Evolutionary conservation across 2,113 vertebrate genomes (phyloP), one percentile per base, ranked within the genome.

Genomic region (Isichthys henryi): DNA sequence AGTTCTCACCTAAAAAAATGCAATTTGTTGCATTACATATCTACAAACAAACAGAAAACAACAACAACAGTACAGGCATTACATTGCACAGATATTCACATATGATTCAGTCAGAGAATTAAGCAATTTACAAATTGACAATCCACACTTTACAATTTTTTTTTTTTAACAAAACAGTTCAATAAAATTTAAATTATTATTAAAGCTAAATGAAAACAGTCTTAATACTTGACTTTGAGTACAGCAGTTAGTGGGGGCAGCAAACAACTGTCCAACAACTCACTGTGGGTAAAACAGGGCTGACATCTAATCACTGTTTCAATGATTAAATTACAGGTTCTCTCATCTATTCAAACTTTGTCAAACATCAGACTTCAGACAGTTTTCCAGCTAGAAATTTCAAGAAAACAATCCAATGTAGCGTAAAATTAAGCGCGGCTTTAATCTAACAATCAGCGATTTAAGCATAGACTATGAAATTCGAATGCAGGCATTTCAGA

Each of bases 1-100:
- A 88, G 98, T 99, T 96, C 98, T 97, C 90, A 99, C 98, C 98
- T 99, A 88, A 93, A 93, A 94, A 94, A 45, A 62, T 19, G 21
- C 52, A 58, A 94, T 95, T 94, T 95, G 93, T 94, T 94, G 94
- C 93, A 95, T 94, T 93, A 95, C 88, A 92, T 74, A 86, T 87
- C 77, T 90, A 87, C 3, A 35, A 48, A 15, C 66, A 66, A 58
- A 74, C 86, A 86, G 49, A 87, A 35, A 39, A 15, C 46, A 66
- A 46, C 31, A 43, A 46, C 39, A 19, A 88, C 35, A 62, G 7
- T 83, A 83, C 43, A 62, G n/a, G 19, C 56, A 45, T 88, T 66
- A 45, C 56, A 87, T 87, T 35, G 31, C 85, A 52, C 27, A 87
- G 27, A 52, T 17, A 19, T 11, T 17, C 21, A 5, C 19, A 56